Percentiles rank a stretch among this genome's conserved stretches.
These are phyloP conservation scores for Apamea epomidion DNA, from an alignment of 2,888 invertebrate genomes.

Conservation along the genomic window DNA sequence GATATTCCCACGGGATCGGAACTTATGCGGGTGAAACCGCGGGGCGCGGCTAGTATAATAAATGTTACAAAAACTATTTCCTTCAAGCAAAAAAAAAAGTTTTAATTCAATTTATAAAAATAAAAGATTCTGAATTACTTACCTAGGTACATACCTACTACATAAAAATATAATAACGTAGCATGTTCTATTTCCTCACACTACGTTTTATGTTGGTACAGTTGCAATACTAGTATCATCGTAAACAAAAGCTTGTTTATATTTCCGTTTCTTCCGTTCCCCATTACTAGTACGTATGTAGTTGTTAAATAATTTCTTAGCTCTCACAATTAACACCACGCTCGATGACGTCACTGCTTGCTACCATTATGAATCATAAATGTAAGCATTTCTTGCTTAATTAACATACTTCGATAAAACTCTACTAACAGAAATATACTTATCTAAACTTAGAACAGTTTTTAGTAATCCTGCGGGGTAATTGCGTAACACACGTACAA, in stretches of 20 bases:
- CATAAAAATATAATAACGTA: neutral
- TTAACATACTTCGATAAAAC: conserved; percentile 69
- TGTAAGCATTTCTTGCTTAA: conserved; percentile 66
- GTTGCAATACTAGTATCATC: conserved; percentile 16
- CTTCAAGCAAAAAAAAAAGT: neutral
- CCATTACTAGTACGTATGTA: conserved; percentile 30
- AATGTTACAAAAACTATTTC: neutral
- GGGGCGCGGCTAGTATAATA: too few relatives aligned
- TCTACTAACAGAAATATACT: conserved; percentile 22
- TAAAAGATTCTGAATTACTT: neutral
- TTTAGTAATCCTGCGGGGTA: neutral
- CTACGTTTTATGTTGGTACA: conserved; percentile 18
- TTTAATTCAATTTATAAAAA: neutral
- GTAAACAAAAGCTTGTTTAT: conserved; percentile 52
- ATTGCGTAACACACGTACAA: neutral
- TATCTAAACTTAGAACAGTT: conserved; percentile 26
- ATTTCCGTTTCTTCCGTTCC: conserved; percentile 41
- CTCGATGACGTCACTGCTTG: conserved; percentile 66
- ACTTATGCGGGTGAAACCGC: too few relatives aligned
- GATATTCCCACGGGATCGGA: too few relatives aligned
- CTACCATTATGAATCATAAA: conserved; percentile 67
- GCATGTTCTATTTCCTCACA: neutral
- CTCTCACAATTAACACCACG: conserved; percentile 63
- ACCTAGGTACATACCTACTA: neutral
- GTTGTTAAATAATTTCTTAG: conserved; percentile 66